phyloP scores from a whole-genome alignment of 2,797 vertebrate genomes.

The Varecia variegata region DNA sequence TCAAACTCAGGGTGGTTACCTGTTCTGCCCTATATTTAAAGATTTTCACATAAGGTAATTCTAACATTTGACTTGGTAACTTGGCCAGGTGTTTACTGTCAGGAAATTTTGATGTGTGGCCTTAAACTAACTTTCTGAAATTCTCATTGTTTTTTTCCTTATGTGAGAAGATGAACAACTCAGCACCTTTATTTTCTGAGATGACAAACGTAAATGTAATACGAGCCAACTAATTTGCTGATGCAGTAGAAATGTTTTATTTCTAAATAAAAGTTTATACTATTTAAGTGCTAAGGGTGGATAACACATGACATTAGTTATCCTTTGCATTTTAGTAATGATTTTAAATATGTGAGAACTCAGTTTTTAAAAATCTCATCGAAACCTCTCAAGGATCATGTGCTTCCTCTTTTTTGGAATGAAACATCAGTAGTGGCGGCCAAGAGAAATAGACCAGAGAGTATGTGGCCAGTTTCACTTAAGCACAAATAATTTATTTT shows the following conservation, averaged over 20 bases:
- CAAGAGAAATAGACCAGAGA: neutral
- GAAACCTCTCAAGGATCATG: neutral
- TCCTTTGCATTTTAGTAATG: neutral
- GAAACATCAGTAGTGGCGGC: neutral
- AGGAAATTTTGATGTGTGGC: neutral
- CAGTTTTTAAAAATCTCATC: neutral
- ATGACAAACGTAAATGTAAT: neutral
- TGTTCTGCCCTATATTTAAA: neutral
- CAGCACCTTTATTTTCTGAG: neutral
- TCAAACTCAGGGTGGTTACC: neutral
- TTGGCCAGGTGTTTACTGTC: neutral
- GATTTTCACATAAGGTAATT: neutral
- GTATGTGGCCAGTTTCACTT: neutral
- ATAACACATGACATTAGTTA: neutral
- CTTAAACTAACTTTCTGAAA: neutral
- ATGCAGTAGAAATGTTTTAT: neutral
- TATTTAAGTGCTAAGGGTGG: neutral
- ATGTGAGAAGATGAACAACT: neutral
- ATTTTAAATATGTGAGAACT: constrained; percentile 28
- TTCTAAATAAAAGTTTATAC: neutral
- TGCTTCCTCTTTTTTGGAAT: constrained; percentile 12
- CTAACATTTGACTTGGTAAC: neutral
- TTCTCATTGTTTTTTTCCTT: neutral
- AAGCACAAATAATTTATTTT: neutral
- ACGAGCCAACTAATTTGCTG: neutral